Evolutionary conservation across 2,113 vertebrate genomes (phyloP).

Genomic region (Dendropsophus ebraccatus): DNA sequence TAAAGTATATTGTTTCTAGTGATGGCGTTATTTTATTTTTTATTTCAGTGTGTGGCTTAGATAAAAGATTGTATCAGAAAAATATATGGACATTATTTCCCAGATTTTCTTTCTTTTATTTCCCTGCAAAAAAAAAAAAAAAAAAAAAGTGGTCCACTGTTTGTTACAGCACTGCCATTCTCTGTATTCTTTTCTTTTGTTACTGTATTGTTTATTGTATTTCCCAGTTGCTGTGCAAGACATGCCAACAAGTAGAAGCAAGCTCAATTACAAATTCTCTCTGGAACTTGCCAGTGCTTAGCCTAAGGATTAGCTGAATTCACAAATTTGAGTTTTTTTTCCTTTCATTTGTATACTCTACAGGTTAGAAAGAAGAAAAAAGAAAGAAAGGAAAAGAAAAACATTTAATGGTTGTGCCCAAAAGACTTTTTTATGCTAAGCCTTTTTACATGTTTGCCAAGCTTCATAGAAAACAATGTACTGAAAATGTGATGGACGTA

Average conservation of each 20-base stretch:
- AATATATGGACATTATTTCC: not conserved
- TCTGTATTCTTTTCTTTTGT: conserved; percentile 19
- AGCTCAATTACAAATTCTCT: conserved; percentile 49
- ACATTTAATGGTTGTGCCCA: not conserved
- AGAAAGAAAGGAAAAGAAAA: not conserved
- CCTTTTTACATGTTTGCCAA: conserved; percentile 20
- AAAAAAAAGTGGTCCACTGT: not conserved
- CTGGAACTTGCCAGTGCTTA: conserved; percentile 29
- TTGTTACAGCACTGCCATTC: conserved; percentile 29
- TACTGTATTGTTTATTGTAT: conserved; percentile 51
- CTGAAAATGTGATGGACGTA: not conserved
- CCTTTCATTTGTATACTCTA: conserved; percentile 24
- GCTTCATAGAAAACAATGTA: conserved; percentile 15
- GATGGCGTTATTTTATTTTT: not conserved
- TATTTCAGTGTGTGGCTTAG: not conserved
- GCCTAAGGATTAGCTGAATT: conserved; percentile 49
- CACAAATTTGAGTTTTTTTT: conserved; percentile 7
- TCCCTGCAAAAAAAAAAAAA: not conserved
- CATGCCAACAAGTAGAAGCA: conserved; percentile 43
- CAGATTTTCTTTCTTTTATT: conserved; percentile 15
- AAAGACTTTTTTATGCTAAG: conserved; percentile 12
- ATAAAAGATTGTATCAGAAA: not conserved
- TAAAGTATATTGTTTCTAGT: not conserved
- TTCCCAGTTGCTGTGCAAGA: conserved; percentile 43
- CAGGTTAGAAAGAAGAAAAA: conserved; percentile 18